Conservation (phyloP, 2,888 invertebrate genomes). For the Sesia apiformis region DNA sequence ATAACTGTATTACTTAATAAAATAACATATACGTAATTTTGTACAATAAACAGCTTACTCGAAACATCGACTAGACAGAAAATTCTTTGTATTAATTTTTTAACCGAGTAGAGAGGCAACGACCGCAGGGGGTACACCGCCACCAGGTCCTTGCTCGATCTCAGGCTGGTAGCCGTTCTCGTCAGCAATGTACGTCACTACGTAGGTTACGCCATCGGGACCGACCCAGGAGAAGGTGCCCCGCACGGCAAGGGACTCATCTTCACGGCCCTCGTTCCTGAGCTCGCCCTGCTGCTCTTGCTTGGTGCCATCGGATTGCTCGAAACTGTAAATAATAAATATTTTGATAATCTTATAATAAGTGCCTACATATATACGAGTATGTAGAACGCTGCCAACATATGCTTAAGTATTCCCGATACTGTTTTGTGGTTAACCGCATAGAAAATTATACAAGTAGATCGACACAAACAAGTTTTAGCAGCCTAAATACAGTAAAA, state of each 20-base stretch:
- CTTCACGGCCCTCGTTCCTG: slow-evolving; percentile 50
- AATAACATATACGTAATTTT: no score
- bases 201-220: slow-evolving; percentile 56
- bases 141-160: slow-evolving; percentile 28
- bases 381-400: no score
- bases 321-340: slow-evolving; percentile 26
- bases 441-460: no score
- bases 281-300: slow-evolving; percentile 52
- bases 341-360: background rate
- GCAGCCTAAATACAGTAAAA: no score
- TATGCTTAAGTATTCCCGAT: no score
- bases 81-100: background rate
- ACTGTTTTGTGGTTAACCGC: no score
- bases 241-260: slow-evolving; percentile 49
- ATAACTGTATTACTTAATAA: background rate
- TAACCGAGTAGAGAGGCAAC: slow-evolving; percentile 7
- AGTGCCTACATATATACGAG: no score
- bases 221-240: slow-evolving; percentile 63
- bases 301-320: slow-evolving; percentile 57
- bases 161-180: slow-evolving; percentile 37
- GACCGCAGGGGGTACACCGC: slow-evolving; percentile 17
- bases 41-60: no score
- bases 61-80: no score
- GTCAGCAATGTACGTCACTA: slow-evolving; percentile 66
- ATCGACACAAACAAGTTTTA: no score